Base-by-base conservation (phyloP, 2,113 vertebrate species). In the Sphaerodactylus townsendi region DNA sequence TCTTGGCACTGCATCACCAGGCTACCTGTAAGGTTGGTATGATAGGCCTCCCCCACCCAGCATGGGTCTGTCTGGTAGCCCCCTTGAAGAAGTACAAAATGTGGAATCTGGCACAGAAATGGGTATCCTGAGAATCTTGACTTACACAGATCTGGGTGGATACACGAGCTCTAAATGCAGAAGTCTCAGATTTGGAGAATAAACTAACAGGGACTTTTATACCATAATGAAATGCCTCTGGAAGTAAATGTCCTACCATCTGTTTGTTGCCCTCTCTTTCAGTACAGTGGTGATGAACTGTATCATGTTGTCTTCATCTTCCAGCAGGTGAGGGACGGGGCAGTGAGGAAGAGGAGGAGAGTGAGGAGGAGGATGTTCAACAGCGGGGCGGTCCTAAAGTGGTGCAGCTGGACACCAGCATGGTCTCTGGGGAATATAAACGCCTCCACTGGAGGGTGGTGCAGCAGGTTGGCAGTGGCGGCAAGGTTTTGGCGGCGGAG, bases 381-480 rank as follows among this genome's bases (percentile, higher is more conserved):
- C 0, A 33, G 0, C 17, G 14, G 4, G 79, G 10, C 0, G 48
- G 59, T 14, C 66, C 86, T 0, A 74, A 82, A 37, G 46, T 85
- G 33, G 41, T 88, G 0, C 92, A 94, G 80, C 14, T 75, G 85
- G 88, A 86, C 0, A 2, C 81, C 0, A 21, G 44, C 73, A 1
- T 80, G 44, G 5, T 33, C 39, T 6, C 68, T 13, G 65, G 75
- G 7, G 33, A 56, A 0, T 79, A 53, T 10, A 81, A 90, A 13
- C 85, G 88, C 1, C 5, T 90, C 0, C 87, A 23, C 13, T 30
- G 89, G 91, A 59, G 88, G 19, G 86, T 85, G 77, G 84, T 87
- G 1, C 85, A 86, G 1, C 50, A 72, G 8, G 21, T 71, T 1
- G 75, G 88, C 13, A 0, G 83, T 0, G 69, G 86, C 0, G 28